Evolutionary conservation across 2,113 vertebrate genomes (phyloP), one percentile per base, ranked within the genome.

Genomic region (Xenus cinereus): DNA sequence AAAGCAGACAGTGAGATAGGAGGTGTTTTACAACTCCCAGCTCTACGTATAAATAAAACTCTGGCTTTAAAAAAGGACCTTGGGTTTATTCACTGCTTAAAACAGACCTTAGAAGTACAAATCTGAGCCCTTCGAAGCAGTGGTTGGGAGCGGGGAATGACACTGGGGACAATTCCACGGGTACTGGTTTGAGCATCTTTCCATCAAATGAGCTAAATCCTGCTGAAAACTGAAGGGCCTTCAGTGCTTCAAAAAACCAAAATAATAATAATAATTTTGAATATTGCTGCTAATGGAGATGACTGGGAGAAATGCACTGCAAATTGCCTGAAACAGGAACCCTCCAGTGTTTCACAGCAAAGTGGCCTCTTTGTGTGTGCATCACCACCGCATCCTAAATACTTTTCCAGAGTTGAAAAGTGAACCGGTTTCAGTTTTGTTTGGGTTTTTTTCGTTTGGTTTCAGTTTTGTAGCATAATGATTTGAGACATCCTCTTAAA

Each of bases 281-380:
- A 16, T 82, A 8, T 41, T 46, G 37, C 69, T 62, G 67, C 33
- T 71, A 33, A 28, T 45, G 64, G 53, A 54, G 46, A 6, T 24
- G 30, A 37, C 63, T 33, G n/a, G 63, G 39, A 16, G 35, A 28
- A 24, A n/a, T 33, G 46, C 64, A 12, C 12, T 84, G 41, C 26
- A 26, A 3, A 19, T 16, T 30, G 14, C 16, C 26, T 54, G 43
- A 21, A 59, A 22, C 17, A 9, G 0, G 4, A 63, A 24, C 16
- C 32, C 3, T 23, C 20, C 20, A 5, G 7, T 10, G 13, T 59
- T 78, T 35, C 43, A 3, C 41, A 50, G 16, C 30, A 9, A 20
- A 37, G 18, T 41, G 35, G 6, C 33, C 45, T 41, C 30, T 16
- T 2, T 2, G 0, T n/a, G 7, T 9, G 0, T 5, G 14, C 20